Conservation (phyloP, 1,140 invertebrate genomes). For the Ceratina australensis region DNA sequence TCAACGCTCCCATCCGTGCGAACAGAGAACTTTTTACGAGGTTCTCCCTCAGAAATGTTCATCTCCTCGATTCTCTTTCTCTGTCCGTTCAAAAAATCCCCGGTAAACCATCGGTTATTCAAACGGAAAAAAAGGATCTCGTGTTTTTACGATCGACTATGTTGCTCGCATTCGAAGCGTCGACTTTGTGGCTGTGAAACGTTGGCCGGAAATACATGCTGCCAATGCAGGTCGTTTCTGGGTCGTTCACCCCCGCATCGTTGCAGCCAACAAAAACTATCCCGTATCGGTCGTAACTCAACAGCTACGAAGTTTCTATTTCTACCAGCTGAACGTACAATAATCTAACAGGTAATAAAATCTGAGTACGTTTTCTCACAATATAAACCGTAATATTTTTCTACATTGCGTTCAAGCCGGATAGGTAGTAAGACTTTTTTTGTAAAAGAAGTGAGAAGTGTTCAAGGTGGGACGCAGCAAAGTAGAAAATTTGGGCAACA, state of each 20-base stretch:
- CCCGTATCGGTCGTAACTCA: slow-evolving; percentile 1
- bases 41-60: neutral
- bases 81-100: neutral
- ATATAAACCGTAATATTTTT: too few species aligned
- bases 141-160: neutral
- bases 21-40: neutral
- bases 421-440: too few species aligned
- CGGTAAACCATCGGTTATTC: neutral
- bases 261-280: slow-evolving; percentile 45
- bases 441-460: too few species aligned
- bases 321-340: neutral
- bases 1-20: neutral
- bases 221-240: slow-evolving; percentile 59
- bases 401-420: too few species aligned
- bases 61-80: neutral
- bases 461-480: neutral
- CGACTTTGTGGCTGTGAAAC: slow-evolving; percentile 5
- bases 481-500: slow-evolving; percentile 2
- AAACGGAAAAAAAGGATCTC: neutral
- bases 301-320: slow-evolving; percentile 40
- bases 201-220: neutral
- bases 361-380: too few species aligned
- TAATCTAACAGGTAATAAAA: too few species aligned
- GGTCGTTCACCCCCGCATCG: slow-evolving; percentile 40
- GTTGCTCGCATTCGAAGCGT: neutral